Conservation (phyloP, 2,113 vertebrate species). For the Eptesicus fuscus region DNA sequence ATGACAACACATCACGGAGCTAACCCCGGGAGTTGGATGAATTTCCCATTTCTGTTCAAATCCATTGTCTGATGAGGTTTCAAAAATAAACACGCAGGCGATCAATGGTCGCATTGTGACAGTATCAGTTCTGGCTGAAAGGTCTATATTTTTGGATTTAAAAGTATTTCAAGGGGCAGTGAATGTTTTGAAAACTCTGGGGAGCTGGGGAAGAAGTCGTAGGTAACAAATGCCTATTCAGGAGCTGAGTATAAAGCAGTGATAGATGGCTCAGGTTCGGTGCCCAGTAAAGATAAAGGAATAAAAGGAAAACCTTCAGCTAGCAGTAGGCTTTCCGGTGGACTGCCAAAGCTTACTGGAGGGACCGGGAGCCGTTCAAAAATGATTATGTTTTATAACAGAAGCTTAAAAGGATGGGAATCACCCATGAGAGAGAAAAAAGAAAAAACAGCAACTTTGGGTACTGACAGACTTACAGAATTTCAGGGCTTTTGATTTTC, state of each 20-base stretch:
- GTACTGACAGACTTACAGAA: neutral
- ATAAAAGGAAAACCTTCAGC: constrained; percentile 74
- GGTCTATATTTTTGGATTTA: constrained; percentile 57
- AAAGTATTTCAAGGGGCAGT: constrained; percentile 58
- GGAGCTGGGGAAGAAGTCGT: constrained; percentile 68
- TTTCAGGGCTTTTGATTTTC: constrained; percentile 38
- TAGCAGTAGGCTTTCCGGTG: constrained; percentile 68
- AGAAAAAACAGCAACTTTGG: constrained; percentile 51
- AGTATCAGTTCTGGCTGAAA: constrained; percentile 56
- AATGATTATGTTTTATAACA: constrained; percentile 20
- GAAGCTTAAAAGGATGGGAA: neutral
- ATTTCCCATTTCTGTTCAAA: constrained; percentile 55
- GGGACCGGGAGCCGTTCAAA: constrained; percentile 60
- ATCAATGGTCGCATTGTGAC: neutral
- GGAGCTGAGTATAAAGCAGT: constrained; percentile 49
- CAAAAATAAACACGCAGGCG: neutral
- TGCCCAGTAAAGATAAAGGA: constrained; percentile 64
- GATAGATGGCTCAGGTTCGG: constrained; percentile 63
- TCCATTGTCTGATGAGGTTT: constrained; percentile 48
- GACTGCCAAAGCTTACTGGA: constrained; percentile 72
- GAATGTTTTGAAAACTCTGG: constrained; percentile 56
- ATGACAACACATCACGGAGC: neutral
- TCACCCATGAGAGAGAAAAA: neutral
- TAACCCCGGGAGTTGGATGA: neutral
- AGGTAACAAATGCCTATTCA: constrained; percentile 74